Evolutionary conservation across 2,797 vertebrate genomes (phyloP), one percentile per base, ranked within the genome.

Genomic region (Calcarius lapponicus): DNA sequence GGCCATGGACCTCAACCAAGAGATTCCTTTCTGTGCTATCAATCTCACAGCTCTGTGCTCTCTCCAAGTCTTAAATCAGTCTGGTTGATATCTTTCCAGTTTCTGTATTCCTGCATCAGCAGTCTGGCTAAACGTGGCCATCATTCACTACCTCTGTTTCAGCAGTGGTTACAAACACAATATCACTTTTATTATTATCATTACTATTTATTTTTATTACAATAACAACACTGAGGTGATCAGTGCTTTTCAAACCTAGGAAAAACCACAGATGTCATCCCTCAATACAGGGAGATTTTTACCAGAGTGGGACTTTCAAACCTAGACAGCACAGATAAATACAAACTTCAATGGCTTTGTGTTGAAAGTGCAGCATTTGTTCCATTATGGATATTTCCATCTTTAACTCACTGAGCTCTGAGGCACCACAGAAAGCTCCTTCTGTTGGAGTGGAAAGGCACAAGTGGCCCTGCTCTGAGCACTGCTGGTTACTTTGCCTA

Each of bases 1-100:
- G 97, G 97, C 97, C 95, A 74, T 96, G 94, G 97, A 97, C 98
- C 97, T 98, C 97, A 97, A 97, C 98, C 97, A 98, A 98, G 98
- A 98, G 97, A 98, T 97, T 98, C 96, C 86, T 97, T 97, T 98
- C 95, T 91, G 80, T 80, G 90, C 97, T 96, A 98, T 98, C 97
- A 98, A 98, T 98, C 98, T 98, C 92, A 1, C 80, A 36, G 81
- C 92, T 97, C 96, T 94, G 96, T 82, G 95, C 90, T 96, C 96
- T 96, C 96, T 96, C 86, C 65, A 86, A 96, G 95, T 72, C 97
- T 96, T 98, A 98, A 98, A 98, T 98, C 97, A 98, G 97, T 75
- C 92, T 95, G 88, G 92, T 97, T 98, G 97, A 97, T 98, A 96
- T 95, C 97, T 96, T 94, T 97, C 97, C 93, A 94, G 97, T 95